Conservation (phyloP, 2,113 vertebrate genomes). For the Microcebus lehilahytsara region DNA sequence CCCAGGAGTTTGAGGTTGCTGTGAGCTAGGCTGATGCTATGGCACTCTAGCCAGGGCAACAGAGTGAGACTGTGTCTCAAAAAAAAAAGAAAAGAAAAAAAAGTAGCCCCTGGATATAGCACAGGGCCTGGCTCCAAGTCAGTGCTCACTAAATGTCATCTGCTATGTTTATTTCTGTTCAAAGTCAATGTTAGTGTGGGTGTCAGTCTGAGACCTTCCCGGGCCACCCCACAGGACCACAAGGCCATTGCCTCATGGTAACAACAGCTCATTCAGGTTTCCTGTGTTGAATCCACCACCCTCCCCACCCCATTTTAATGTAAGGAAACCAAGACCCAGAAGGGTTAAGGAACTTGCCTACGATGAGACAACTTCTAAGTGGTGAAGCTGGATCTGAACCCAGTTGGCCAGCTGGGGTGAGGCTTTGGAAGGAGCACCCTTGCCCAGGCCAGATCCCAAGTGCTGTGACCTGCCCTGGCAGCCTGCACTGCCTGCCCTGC, state of each 20-base stretch:
- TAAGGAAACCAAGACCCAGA: background rate
- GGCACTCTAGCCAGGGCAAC: no score
- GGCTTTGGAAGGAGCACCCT: background rate
- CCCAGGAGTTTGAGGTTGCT: no score
- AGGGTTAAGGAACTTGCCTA: background rate
- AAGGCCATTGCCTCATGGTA: background rate
- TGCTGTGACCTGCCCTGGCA: background rate
- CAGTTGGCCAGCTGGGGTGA: background rate
- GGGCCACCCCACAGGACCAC: background rate
- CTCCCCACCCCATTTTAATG: background rate
- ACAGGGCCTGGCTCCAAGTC: background rate
- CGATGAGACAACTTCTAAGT: background rate
- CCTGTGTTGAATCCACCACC: background rate
- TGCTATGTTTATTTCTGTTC: background rate
- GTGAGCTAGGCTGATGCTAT: no score
- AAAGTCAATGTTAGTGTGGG: background rate
- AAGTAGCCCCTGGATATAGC: background rate
- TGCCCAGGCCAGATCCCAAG: background rate
- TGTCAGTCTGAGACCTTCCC: background rate
- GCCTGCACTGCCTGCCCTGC: background rate
- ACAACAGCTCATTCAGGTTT: background rate
- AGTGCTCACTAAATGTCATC: background rate
- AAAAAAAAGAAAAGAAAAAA: no score
- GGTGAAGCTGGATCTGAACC: background rate
- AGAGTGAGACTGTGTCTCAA: no score